Evolutionary conservation across 2,113 vertebrate genomes (phyloP).

Genomic region (rat (Rattus norvegicus)): GRCr8 NC_086022.1:61279501-61280000

Average conservation of each 20-base stretch:
- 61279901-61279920: background rate
- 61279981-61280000: background rate
- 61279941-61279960: background rate
- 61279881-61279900: background rate
- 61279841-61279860: background rate
- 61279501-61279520: background rate
- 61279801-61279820: background rate
- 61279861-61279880: background rate
- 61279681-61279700: background rate
- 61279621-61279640: background rate
- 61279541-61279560: fast-evolving
- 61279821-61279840: background rate
- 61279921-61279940: background rate
- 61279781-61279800: background rate
- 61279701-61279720: background rate
- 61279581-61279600: background rate
- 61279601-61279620: background rate
- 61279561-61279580: fast-evolving
- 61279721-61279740: no score
- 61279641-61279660: background rate
- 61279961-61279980: background rate
- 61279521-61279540: background rate
- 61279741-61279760: fast-evolving
- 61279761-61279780: background rate
- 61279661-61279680: background rate